A percentile compares a stretch with the other conserved stretches of the same genome.
Evolutionary conservation across 2,113 vertebrate species (phyloP).

Genomic region (Notechis scutatus): DNA sequence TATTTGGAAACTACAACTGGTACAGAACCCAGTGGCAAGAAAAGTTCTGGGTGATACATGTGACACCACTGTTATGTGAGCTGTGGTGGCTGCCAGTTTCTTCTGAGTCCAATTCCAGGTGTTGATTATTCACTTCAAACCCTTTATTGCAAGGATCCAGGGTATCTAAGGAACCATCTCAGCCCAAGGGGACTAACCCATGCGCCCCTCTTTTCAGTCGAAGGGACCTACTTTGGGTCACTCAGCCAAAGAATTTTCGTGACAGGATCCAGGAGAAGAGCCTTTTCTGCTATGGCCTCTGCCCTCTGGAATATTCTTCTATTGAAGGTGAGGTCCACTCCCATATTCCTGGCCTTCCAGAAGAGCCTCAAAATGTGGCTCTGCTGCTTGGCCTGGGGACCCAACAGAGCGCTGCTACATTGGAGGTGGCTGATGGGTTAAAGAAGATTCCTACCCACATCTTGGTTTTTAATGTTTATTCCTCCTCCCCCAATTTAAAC

Average conservation of each 20-base stretch:
- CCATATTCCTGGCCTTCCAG: not conserved
- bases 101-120: not conserved
- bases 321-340: not conserved
- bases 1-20: not conserved
- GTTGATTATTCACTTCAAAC: not conserved
- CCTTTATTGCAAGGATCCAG: not conserved
- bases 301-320: not conserved
- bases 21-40: not conserved
- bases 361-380: not conserved
- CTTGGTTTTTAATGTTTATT: not conserved
- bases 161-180: not conserved
- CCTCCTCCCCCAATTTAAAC: not conserved
- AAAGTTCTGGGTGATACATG: not conserved
- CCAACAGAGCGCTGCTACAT: not conserved
- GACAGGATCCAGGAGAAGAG: not conserved
- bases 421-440: not conserved
- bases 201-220: not conserved
- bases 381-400: not conserved
- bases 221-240: not conserved
- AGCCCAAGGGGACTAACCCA: not conserved
- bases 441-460: not conserved
- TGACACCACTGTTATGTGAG: not conserved
- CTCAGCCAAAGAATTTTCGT: not conserved
- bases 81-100: not conserved
- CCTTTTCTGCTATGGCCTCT: not conserved